Base-by-base conservation (phyloP, 2,888 invertebrate species). In the Hypolimnas misippus region DNA sequence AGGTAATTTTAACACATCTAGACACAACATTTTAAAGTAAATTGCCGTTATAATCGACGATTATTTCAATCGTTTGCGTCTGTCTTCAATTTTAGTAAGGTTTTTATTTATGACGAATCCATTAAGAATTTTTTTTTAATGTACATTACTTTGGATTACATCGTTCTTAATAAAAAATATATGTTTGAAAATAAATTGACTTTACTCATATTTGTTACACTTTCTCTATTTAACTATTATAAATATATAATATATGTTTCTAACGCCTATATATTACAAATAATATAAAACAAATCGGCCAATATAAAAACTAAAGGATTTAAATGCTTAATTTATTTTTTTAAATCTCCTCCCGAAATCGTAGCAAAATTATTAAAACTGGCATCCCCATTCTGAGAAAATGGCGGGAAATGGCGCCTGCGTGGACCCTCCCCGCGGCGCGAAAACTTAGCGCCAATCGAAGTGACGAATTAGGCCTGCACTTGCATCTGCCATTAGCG, bases 341-440 rank as follows among this genome's bases (percentile, higher is more conserved):
- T 12, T 1, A 10, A 10, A 12, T 4, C 10, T 1, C 3, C 21
- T 50, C 76, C 74, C 67, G 35, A 42, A 49, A 42, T 31, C 0
- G 61, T 68, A 55, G 65, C 1, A 59, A 73, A 73, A 63, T 66
- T 62, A 49, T 57, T 57, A 14, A 31, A 42, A 8, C 16, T 78
- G 80, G 81, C 80, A 74, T 82, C 78, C 81, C 83, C 79, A 55
- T 65, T 58, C 69, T 72, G 79, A 78, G 84, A 83, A 88, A 85
- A 86, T 78, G 83, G 86, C 86, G 87, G 83, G 84, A 84, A 84
- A 71, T 77, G 82, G 87, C 87, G 88, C 87, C 83, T 87, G 89
- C 87, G 87, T 87, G 84, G 74, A 79, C 77, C 78, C 75, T 74
- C 70, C 73, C 71, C 76, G 75, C 72, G 66, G 70, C 70, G 66